Evolutionary conservation across 2,888 invertebrate species (phyloP).

Genomic region (Erpobdella octoculata): DNA sequence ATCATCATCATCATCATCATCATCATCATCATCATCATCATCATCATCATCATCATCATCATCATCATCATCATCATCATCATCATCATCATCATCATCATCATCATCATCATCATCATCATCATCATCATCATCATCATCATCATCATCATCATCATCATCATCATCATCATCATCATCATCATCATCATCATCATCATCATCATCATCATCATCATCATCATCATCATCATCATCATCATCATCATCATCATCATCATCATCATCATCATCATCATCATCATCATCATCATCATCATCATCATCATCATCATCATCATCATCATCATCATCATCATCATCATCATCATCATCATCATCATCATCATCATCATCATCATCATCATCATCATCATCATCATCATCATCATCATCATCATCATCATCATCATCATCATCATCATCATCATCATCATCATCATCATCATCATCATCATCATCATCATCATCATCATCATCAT

Average conservation of each 20-base stretch:
- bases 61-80: conserved; percentile 12
- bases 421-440: neutral
- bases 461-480: conserved; percentile 30
- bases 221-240: neutral
- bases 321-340: conserved; percentile 17
- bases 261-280: conserved; percentile 29
- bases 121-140: conserved; percentile 28
- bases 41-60: conserved; percentile 17
- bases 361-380: neutral
- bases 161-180: conserved; percentile 19
- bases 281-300: conserved; percentile 30
- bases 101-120: conserved; percentile 31
- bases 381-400: neutral
- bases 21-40: conserved; percentile 15
- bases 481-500: conserved; percentile 27
- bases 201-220: conserved; percentile 15
- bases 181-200: conserved; percentile 5
- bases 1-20: neutral
- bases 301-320: conserved; percentile 26
- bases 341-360: conserved; percentile 12
- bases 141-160: conserved; percentile 26
- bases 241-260: conserved; percentile 20
- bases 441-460: conserved; percentile 21
- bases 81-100: conserved; percentile 24
- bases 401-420: neutral